Percentiles rank a stretch among this genome's conserved stretches.
Evolutionary conservation across 1,140 invertebrate genomes (phyloP).

Genomic region (Kradibia gibbosae): DNA sequence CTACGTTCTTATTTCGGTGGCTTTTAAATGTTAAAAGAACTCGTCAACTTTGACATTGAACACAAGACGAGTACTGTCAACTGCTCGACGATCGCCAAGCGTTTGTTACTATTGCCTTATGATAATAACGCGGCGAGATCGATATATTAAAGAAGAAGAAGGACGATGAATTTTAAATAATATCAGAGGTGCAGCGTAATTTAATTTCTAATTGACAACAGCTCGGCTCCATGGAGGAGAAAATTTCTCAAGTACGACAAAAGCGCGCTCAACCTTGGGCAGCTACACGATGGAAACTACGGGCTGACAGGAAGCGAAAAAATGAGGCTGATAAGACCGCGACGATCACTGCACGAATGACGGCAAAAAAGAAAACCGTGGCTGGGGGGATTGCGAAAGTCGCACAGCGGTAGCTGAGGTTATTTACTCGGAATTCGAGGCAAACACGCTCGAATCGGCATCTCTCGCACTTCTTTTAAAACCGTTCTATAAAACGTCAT

Average conservation of each 20-base stretch:
- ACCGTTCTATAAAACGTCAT: conserved; percentile 22
- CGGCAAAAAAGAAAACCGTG: conserved; percentile 36
- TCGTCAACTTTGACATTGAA: too few relatives aligned
- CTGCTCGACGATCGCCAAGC: too few relatives aligned
- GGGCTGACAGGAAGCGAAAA: conserved; percentile 51
- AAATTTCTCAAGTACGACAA: conserved; percentile 40
- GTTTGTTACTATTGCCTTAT: too few relatives aligned
- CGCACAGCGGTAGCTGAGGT: conserved; percentile 34
- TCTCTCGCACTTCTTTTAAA: conserved; percentile 15
- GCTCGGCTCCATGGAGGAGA: background rate
- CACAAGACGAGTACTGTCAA: too few relatives aligned
- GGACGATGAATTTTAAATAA: too few relatives aligned
- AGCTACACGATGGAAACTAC: background rate
- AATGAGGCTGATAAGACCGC: conserved; percentile 51
- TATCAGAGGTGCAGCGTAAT: conserved; percentile 9
- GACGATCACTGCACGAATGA: conserved; percentile 22
- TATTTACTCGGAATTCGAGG: conserved; percentile 25
- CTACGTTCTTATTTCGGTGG: too few relatives aligned
- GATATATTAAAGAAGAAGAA: too few relatives aligned
- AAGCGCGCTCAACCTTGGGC: conserved; percentile 38
- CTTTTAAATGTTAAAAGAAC: too few relatives aligned
- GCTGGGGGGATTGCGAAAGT: conserved; percentile 35
- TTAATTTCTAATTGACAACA: background rate
- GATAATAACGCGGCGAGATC: too few relatives aligned
- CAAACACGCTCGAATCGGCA: conserved; percentile 30